These are phyloP conservation scores for Cnemophilus loriae DNA, from an alignment of 2,113 vertebrate species.

Conservation along the genomic window DNA sequence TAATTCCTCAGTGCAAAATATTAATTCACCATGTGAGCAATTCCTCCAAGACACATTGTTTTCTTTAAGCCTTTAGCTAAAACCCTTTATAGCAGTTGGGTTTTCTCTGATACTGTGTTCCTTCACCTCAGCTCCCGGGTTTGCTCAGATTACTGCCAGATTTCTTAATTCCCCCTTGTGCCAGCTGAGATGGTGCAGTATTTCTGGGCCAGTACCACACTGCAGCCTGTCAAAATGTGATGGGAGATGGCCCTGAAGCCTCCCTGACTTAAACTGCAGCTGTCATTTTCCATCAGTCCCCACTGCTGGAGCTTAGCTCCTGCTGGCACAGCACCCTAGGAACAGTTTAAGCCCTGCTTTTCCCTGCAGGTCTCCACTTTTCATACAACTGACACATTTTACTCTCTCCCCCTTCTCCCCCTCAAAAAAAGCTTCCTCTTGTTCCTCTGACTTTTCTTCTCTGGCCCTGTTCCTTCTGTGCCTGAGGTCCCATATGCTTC, in stretches of 20 bases:
- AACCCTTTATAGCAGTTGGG: background rate
- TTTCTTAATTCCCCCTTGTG: conserved; percentile 20
- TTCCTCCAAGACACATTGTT: background rate
- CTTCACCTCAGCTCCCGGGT: background rate
- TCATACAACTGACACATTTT: background rate
- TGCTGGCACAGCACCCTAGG: conserved; percentile 22
- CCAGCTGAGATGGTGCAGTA: background rate
- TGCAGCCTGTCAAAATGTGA: conserved; percentile 56
- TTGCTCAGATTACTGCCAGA: conserved; percentile 13
- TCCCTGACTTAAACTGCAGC: conserved; percentile 31
- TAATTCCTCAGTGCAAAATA: background rate
- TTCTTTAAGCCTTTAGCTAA: background rate
- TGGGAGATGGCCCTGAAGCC: conserved; percentile 48
- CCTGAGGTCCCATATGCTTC: background rate
- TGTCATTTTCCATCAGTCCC: conserved; percentile 44
- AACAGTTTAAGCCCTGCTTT: background rate
- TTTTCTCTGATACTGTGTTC: background rate
- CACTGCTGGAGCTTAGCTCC: conserved; percentile 14
- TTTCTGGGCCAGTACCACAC: background rate
- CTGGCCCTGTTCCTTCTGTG: background rate
- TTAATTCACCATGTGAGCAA: background rate
- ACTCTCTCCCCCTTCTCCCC: background rate
- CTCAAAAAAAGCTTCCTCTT: rapidly evolving
- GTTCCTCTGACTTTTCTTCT: background rate
- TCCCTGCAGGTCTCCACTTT: background rate